Base-by-base conservation (phyloP, 1,140 invertebrate genomes). In the Cyphomyrmex costatus region DNA sequence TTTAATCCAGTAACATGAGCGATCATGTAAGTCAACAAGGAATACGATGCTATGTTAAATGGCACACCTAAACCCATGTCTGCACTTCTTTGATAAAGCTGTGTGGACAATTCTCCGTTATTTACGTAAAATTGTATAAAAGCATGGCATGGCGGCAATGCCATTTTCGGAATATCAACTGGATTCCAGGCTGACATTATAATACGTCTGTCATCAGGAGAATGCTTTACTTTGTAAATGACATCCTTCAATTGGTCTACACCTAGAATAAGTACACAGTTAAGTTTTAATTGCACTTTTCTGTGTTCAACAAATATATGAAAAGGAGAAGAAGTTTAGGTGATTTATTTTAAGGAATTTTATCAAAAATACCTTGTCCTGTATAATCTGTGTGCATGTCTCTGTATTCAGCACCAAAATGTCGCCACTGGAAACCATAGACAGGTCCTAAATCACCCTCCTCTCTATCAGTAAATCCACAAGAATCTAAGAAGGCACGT, bases 351-450 rank as follows among this genome's bases (percentile, higher is more conserved):
- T 56, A 56, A 98, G 42, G 4, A 46, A 58, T 71, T 12, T 21
- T 24, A 30, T 27, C 6, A n/a, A n/a, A 42, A 27, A 2, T 96
- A 68, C 99, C 99, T 95, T 99, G 95, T 36, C 97, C 97, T 30
- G 92, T 95, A 92, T 99, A 99, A 95, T 99, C 97, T 65, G 97
- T 96, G 88, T 98, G 95, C 96, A 98, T 98, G 89, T 98, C 96
- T 58, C 96, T 95, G 94, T 99, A 99, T 91, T 98, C 95, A 3
- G 99, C 99, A 49, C 99, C 99, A 96, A 97, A 99, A 95, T 99
- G 99, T 79, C 99, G 96, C 99, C 99, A 99, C 94, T 99, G 99
- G 93, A 99, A 99, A 0, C 99, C 99, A 96, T 99, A 99, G 30
- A 99, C 97, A 7, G 99, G 99, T 0, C 99, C 99, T 36, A 99